Conservation (phyloP, 1,140 invertebrate genomes). For the Lasioglossum albipes region DNA sequence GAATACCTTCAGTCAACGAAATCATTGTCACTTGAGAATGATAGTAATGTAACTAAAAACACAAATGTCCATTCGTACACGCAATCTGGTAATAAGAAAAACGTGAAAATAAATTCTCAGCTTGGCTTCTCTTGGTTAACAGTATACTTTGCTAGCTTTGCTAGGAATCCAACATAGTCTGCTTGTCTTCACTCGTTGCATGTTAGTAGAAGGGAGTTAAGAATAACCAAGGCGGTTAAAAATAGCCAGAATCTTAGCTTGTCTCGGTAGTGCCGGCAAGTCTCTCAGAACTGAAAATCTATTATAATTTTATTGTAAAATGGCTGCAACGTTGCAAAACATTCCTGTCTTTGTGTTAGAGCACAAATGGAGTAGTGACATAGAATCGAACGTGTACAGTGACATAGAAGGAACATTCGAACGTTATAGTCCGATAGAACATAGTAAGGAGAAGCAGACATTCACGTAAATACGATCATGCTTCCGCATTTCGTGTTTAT, state of each 20-base stretch:
- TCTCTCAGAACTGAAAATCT: conserved; percentile 49
- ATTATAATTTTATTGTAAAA: conserved; percentile 68
- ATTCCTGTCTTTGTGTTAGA: conserved; percentile 77
- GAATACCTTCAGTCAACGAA: conserved; percentile 60
- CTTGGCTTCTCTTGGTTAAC: conserved; percentile 6
- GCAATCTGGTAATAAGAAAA: conserved; percentile 62
- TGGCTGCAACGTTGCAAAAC: conserved; percentile 73
- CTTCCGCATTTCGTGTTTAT: conserved; percentile 28
- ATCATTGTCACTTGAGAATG: conserved; percentile 58
- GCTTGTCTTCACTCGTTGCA: conserved; percentile 13
- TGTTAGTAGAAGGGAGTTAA: conserved; percentile 62
- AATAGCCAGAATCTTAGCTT: conserved; percentile 68
- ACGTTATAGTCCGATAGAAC: conserved; percentile 45
- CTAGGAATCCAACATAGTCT: conserved; percentile 23
- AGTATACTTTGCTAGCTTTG: conserved; percentile 1
- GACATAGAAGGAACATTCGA: conserved; percentile 60
- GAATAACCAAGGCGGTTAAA: conserved; percentile 74
- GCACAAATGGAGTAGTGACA: conserved; percentile 77
- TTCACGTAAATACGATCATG: not conserved
- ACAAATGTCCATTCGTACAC: conserved; percentile 54
- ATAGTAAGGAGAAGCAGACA: conserved; percentile 57
- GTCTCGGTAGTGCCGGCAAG: conserved; percentile 50
- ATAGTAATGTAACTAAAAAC: conserved; percentile 57
- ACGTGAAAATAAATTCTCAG: conserved; percentile 37
- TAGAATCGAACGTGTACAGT: conserved; percentile 69